Evolutionary conservation across 2,797 vertebrate species (phyloP).

Genomic region (Macropodus opercularis): DNA sequence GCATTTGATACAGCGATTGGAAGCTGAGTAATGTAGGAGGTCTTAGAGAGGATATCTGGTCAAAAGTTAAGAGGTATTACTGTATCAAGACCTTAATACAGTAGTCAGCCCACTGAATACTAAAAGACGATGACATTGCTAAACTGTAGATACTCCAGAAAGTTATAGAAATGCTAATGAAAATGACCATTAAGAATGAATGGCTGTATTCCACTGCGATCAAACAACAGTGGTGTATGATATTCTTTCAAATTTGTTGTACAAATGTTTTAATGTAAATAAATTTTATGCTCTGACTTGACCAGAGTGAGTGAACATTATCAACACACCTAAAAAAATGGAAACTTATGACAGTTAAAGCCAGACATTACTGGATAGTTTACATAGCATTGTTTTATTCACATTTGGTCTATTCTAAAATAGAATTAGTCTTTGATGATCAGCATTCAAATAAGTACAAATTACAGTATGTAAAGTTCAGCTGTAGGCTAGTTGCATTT

Average conservation of each 20-base stretch:
- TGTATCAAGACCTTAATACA: slow-evolving; percentile 7
- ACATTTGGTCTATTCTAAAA: slow-evolving; percentile 17
- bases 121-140: neutral
- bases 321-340: neutral
- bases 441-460: neutral
- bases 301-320: neutral
- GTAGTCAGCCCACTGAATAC: neutral
- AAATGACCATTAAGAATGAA: slow-evolving; percentile 16
- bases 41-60: neutral
- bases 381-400: slow-evolving; percentile 24
- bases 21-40: neutral
- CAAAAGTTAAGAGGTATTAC: neutral
- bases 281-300: slow-evolving; percentile 58
- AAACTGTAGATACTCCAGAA: slow-evolving; percentile 15
- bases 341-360: neutral
- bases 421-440: neutral
- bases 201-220: neutral
- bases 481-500: too few relatives aligned
- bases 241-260: slow-evolving; percentile 45
- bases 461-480: neutral
- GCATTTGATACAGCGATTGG: neutral
- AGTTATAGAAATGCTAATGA: neutral
- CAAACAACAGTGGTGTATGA: slow-evolving; percentile 3
- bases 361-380: neutral
- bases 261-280: slow-evolving; percentile 74